phyloP scores from a whole-genome alignment of 2,888 invertebrate species.

The Thecocarcelia acutangulata region DNA sequence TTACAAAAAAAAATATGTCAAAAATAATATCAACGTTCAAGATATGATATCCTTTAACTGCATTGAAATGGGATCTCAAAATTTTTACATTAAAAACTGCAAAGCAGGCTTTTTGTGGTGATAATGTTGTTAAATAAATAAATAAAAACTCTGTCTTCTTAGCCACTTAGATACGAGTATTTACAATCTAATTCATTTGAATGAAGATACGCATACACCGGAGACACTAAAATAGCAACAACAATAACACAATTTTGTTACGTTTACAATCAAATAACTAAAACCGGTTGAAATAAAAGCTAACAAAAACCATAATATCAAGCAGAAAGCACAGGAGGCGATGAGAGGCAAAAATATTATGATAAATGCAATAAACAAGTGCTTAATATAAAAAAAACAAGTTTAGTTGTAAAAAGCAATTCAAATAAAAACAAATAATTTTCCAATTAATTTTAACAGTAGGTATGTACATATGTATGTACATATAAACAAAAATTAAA shows the following conservation, averaged over 20 bases:
- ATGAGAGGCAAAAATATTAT: background rate
- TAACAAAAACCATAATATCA: background rate
- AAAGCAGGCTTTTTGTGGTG: too few relatives aligned
- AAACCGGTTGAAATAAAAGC: background rate
- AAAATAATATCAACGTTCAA: too few relatives aligned
- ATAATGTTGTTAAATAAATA: too few relatives aligned
- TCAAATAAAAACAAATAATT: slow-evolving; percentile 18
- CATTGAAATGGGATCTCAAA: too few relatives aligned
- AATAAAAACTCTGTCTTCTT: too few relatives aligned
- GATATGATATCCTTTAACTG: too few relatives aligned
- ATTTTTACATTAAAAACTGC: too few relatives aligned
- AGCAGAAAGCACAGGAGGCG: background rate
- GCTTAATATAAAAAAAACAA: slow-evolving; percentile 30
- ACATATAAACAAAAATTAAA: background rate
- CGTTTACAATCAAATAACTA: too few relatives aligned
- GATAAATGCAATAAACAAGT: slow-evolving; percentile 18
- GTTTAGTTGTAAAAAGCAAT: slow-evolving; percentile 34
- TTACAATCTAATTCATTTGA: background rate
- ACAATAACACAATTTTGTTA: too few relatives aligned
- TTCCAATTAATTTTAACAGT: slow-evolving; percentile 29
- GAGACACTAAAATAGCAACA: background rate
- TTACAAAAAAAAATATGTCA: too few relatives aligned
- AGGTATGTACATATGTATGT: too few relatives aligned
- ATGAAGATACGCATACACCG: background rate
- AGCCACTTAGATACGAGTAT: background rate